Evolutionary conservation across 2,113 vertebrate species (phyloP).

Genomic region (Aegypius monachus): DNA sequence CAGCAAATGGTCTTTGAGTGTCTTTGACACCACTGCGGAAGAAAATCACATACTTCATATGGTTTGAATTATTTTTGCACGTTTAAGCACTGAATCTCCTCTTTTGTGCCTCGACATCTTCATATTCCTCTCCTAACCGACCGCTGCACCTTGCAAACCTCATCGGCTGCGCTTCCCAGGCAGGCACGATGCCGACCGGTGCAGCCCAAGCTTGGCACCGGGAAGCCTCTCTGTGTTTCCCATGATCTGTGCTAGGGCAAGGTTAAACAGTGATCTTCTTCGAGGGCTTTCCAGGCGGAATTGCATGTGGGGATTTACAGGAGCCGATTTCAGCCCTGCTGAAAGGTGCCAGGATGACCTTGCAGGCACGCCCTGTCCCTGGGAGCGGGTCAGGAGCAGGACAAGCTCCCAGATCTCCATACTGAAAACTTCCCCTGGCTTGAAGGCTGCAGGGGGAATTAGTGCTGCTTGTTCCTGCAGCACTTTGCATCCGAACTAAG

Average conservation of each 20-base stretch:
- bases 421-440: accelerated
- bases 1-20: not conserved
- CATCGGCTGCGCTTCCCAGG: not conserved
- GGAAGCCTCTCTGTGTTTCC: not conserved
- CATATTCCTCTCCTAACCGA: not conserved
- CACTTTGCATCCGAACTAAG: not conserved
- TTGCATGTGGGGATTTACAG: not conserved
- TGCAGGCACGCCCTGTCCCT: not conserved
- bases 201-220: not conserved
- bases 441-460: not conserved
- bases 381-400: not conserved
- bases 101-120: not conserved
- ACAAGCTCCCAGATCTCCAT: not conserved
- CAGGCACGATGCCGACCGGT: accelerated
- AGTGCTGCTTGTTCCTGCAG: not conserved
- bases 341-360: not conserved
- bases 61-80: not conserved
- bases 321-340: not conserved
- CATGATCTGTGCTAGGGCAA: not conserved
- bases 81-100: accelerated
- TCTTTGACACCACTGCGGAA: accelerated
- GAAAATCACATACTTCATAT: accelerated
- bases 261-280: not conserved
- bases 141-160: not conserved
- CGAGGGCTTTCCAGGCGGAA: not conserved